A percentile compares a stretch with the other conserved stretches of the same genome.
These are phyloP conservation scores for Pocillopora grandis DNA, from an alignment of 92 coral and sea anemone genomes.

Conservation along the genomic window DNA sequence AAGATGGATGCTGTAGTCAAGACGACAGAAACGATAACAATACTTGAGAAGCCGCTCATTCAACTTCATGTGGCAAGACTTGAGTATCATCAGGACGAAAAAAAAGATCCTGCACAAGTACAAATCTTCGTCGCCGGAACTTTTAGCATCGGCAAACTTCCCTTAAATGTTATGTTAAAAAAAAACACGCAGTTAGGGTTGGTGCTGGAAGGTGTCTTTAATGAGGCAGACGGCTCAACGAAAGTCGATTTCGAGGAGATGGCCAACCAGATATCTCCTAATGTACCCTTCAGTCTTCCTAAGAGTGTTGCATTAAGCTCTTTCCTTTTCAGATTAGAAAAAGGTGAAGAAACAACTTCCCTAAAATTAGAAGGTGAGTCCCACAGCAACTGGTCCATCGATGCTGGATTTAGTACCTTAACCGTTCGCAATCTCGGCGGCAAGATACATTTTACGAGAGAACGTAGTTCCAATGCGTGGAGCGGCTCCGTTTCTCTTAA, in stretches of 20 bases:
- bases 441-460: background rate
- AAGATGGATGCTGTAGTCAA: constrained; percentile 10
- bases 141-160: background rate
- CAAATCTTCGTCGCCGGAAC: background rate
- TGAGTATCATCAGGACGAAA: constrained; percentile 9
- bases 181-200: background rate
- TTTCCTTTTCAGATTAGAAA: background rate
- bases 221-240: background rate
- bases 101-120: background rate
- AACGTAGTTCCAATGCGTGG: background rate
- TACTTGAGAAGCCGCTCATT: constrained; percentile 16
- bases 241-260: constrained; percentile 10
- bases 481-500: constrained; percentile 9
- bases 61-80: constrained; percentile 12
- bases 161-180: background rate
- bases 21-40: background rate
- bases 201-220: constrained; percentile 2
- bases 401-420: constrained; percentile 15
- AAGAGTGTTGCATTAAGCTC: constrained; percentile 13
- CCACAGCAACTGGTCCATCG: background rate
- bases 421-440: constrained; percentile 7
- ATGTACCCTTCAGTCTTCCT: background rate
- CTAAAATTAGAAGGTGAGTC: constrained; percentile 3
- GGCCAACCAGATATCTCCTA: constrained; percentile 18
- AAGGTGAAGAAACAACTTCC: background rate